A percentile compares a stretch with the other conserved stretches of the same genome.
phyloP scores from a whole-genome alignment of 2,797 vertebrate species.

The Agapornis canus region DNA sequence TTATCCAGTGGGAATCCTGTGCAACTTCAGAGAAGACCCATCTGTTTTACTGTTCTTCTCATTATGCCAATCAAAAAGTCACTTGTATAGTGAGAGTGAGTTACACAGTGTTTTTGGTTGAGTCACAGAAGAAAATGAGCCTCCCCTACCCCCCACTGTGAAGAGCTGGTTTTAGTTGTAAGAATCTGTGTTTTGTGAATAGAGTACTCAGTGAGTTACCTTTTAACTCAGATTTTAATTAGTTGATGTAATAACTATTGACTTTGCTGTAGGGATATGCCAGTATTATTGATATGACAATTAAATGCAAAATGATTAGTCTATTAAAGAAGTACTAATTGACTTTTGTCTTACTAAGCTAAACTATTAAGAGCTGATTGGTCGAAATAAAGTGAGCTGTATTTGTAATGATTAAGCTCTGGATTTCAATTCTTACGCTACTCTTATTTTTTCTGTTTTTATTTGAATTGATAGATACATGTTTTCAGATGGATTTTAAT shows the following conservation, averaged over 20 bases:
- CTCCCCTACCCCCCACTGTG: not conserved
- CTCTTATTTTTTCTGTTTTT: not conserved
- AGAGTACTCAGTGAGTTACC: slow-evolving; percentile 29
- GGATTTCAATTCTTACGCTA: not conserved
- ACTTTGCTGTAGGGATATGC: slow-evolving; percentile 59
- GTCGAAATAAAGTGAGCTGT: slow-evolving; percentile 47
- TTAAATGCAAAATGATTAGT: slow-evolving; percentile 73
- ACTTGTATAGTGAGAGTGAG: not conserved
- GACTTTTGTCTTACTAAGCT: slow-evolving; percentile 57
- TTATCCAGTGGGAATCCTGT: slow-evolving; percentile 67
- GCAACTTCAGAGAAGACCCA: slow-evolving; percentile 64
- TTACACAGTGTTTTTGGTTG: not conserved
- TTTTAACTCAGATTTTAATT: slow-evolving; percentile 74
- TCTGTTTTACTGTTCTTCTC: slow-evolving; percentile 67
- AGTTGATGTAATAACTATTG: slow-evolving; percentile 69
- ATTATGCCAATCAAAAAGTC: slow-evolving; percentile 73
- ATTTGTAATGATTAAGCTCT: slow-evolving; percentile 62
- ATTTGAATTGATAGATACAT: not conserved
- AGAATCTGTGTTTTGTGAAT: slow-evolving; percentile 49
- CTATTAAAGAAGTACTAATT: slow-evolving; percentile 71
- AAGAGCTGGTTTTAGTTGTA: not conserved
- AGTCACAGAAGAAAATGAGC: not conserved
- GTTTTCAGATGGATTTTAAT: slow-evolving; percentile 21
- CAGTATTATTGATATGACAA: slow-evolving; percentile 74
- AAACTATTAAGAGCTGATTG: slow-evolving; percentile 64